Percentiles rank a stretch among this genome's conserved stretches.
Evolutionary conservation across 2,113 vertebrate species (phyloP).

Genomic region (Lethenteron reissneri): DNA sequence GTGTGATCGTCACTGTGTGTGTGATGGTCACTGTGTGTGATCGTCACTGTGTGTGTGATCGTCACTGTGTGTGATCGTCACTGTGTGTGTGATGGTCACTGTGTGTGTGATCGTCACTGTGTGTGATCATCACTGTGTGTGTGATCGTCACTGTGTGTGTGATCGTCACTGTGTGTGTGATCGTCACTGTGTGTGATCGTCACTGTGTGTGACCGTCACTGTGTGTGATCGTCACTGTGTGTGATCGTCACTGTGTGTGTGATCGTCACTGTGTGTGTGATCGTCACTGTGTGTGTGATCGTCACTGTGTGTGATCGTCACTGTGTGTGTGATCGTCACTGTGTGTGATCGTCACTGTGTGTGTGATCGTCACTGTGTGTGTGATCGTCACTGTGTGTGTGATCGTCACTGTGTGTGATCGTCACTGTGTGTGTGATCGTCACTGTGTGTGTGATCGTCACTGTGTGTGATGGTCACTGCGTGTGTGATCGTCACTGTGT

Average conservation of each 20-base stretch:
- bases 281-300: neutral
- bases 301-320: no score
- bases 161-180: no score
- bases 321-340: neutral
- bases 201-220: neutral
- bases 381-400: no score
- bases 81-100: neutral
- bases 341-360: neutral
- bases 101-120: neutral
- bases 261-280: neutral
- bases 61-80: neutral
- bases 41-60: no score
- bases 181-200: neutral
- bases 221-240: neutral
- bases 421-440: neutral
- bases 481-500: neutral
- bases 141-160: no score
- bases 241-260: no score
- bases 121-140: neutral
- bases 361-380: neutral
- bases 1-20: neutral
- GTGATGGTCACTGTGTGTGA: no score
- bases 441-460: no score
- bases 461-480: no score
- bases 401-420: neutral